Evolutionary conservation across 2,797 vertebrate genomes (phyloP).

Genomic region (Bovichtus variegatus): DNA sequence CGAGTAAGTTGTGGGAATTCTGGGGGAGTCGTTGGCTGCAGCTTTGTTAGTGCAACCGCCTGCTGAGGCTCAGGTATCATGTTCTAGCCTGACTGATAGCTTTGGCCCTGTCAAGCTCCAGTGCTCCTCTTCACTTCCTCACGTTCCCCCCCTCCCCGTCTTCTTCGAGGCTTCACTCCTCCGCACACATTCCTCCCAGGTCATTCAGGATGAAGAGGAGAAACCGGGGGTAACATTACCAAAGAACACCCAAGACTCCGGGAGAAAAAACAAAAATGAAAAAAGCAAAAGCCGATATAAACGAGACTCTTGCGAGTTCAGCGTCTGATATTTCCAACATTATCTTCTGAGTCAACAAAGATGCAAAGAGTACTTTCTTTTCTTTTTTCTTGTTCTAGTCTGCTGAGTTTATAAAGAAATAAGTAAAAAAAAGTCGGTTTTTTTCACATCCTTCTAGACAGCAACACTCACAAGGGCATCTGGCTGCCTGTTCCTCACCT

Average conservation of each 20-base stretch:
- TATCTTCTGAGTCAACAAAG: conserved; percentile 67
- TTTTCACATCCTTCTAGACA: conserved; percentile 43
- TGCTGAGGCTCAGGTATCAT: conserved; percentile 66
- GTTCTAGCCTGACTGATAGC: conserved; percentile 67
- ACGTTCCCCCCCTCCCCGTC: conserved; percentile 6
- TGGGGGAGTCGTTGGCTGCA: conserved; percentile 13
- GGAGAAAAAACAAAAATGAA: conserved; percentile 30
- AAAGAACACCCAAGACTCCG: conserved; percentile 59
- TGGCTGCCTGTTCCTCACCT: conserved; percentile 49
- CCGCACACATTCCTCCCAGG: conserved; percentile 65
- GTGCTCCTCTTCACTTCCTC: conserved; percentile 65
- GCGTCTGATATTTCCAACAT: conserved; percentile 41
- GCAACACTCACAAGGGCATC: conserved; percentile 40
- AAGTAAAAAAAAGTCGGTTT: conserved; percentile 44
- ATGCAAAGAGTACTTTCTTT: conserved; percentile 47
- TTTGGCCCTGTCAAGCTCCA: conserved; percentile 80
- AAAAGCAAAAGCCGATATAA: conserved; percentile 61
- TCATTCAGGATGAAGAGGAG: conserved; percentile 51
- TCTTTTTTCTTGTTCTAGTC: conserved; percentile 32
- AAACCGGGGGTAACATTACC: conserved; percentile 40
- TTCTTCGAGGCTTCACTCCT: conserved; percentile 53
- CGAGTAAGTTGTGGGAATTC: conserved; percentile 55
- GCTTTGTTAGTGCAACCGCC: conserved; percentile 66
- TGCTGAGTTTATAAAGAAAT: conserved; percentile 43
- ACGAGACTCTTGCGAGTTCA: conserved; percentile 50